Conservation (phyloP, 2,797 vertebrate genomes). For the Epinephelus awoara region DNA sequence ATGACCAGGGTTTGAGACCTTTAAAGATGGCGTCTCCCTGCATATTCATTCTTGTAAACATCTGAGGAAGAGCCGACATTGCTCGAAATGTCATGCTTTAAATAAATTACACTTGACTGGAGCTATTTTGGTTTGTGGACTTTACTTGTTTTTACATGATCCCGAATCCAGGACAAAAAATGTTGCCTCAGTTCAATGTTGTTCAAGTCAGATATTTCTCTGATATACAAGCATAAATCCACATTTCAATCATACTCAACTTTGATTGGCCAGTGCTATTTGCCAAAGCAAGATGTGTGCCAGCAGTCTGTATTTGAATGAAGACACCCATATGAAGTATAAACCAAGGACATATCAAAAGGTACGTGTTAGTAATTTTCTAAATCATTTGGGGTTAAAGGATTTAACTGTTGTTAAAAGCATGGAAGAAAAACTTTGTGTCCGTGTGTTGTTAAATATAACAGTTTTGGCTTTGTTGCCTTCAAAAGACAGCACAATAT, state of each 20-base stretch:
- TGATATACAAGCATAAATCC: too few species aligned
- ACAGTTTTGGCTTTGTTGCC: neutral
- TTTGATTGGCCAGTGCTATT: neutral
- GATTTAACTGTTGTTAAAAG: conserved; percentile 1
- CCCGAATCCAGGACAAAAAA: neutral
- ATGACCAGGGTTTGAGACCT: too few species aligned
- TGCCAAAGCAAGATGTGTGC: neutral
- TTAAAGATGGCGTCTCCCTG: too few species aligned
- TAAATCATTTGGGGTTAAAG: neutral
- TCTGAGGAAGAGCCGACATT: too few species aligned
- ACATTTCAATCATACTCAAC: too few species aligned
- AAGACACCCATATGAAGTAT: neutral
- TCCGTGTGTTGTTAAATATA: neutral
- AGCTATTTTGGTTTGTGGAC: too few species aligned
- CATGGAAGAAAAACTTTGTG: neutral
- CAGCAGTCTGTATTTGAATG: neutral
- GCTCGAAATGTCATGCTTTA: too few species aligned
- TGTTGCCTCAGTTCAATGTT: neutral
- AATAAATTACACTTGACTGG: too few species aligned
- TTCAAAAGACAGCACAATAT: neutral
- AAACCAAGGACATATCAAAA: neutral
- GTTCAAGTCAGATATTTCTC: neutral
- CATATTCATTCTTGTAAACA: too few species aligned
- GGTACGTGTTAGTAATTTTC: neutral
- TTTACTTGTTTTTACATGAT: too few species aligned